A percentile compares a stretch with the other conserved stretches of the same genome.
phyloP scores from a whole-genome alignment of 2,797 vertebrate genomes.

The Coregonus ussuriensis region DNA sequence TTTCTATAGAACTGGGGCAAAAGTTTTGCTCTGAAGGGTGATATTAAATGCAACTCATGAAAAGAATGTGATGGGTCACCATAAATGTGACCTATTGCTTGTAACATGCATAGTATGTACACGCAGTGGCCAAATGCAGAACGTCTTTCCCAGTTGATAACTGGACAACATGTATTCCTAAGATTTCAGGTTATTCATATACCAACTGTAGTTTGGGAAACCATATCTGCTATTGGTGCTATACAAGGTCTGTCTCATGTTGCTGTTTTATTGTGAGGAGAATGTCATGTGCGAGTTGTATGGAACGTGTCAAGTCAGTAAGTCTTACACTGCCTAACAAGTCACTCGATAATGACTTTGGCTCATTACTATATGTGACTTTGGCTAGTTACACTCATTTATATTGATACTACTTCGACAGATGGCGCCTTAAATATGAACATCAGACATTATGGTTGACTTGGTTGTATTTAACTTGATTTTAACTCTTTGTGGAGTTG shows the following conservation, averaged over 20 bases:
- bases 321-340: not conserved
- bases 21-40: slow-evolving; percentile 3
- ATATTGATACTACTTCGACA: not conserved
- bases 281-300: not conserved
- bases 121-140: not conserved
- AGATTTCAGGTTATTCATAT: not conserved
- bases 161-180: not conserved
- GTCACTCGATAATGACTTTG: not conserved
- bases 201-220: not conserved
- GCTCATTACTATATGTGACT: not conserved
- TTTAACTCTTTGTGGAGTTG: too few relatives aligned
- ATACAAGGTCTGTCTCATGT: not conserved
- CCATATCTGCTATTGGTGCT: not conserved
- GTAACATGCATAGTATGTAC: too few relatives aligned
- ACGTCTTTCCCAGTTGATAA: not conserved
- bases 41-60: not conserved
- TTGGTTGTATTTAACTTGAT: not conserved
- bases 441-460: not conserved
- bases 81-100: not conserved
- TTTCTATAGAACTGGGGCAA: not conserved
- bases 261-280: not conserved
- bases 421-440: not conserved
- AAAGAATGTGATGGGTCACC: not conserved
- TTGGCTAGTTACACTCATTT: not conserved
- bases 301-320: not conserved